Evolutionary conservation across 2,888 invertebrate species (phyloP).

Genomic region (Drosophila seclusa): DNA sequence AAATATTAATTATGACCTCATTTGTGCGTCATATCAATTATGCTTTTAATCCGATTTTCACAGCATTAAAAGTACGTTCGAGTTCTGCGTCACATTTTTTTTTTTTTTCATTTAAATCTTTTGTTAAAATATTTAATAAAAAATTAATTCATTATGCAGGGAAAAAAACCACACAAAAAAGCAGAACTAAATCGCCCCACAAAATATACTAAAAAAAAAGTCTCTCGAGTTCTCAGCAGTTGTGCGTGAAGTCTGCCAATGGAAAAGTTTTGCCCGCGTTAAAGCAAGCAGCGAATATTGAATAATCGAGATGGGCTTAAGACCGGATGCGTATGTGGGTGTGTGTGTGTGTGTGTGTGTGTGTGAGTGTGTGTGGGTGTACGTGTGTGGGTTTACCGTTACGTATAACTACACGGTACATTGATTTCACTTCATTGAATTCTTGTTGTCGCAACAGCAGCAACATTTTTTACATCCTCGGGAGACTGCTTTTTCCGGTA

Average conservation of each 20-base stretch:
- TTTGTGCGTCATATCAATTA: neutral
- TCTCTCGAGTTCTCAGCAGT: conserved; percentile 7
- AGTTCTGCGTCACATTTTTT: no score
- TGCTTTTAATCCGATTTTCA: neutral
- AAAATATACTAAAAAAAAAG: conserved; percentile 40
- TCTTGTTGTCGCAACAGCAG: conserved; percentile 15
- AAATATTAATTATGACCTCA: neutral
- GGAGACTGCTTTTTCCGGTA: conserved; percentile 45
- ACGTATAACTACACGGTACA: conserved; percentile 37
- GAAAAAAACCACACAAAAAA: neutral
- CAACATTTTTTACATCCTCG: conserved; percentile 31
- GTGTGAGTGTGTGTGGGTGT: neutral
- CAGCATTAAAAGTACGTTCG: neutral
- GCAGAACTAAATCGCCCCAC: conserved; percentile 4
- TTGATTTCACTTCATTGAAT: conserved; percentile 52
- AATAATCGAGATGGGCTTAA: conserved; percentile 7
- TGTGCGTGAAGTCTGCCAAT: conserved; percentile 43
- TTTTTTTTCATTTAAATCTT: neutral
- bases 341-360: neutral
- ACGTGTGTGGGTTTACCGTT: neutral
- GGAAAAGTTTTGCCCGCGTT: conserved; percentile 51
- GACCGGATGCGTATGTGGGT: neutral
- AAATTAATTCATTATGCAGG: neutral
- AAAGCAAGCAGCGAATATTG: conserved; percentile 7
- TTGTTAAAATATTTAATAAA: neutral